A percentile compares a stretch with the other conserved stretches of the same genome.
These are phyloP conservation scores for Seladonia tumulorum DNA, from an alignment of 2,888 invertebrate species.

Conservation along the genomic window DNA sequence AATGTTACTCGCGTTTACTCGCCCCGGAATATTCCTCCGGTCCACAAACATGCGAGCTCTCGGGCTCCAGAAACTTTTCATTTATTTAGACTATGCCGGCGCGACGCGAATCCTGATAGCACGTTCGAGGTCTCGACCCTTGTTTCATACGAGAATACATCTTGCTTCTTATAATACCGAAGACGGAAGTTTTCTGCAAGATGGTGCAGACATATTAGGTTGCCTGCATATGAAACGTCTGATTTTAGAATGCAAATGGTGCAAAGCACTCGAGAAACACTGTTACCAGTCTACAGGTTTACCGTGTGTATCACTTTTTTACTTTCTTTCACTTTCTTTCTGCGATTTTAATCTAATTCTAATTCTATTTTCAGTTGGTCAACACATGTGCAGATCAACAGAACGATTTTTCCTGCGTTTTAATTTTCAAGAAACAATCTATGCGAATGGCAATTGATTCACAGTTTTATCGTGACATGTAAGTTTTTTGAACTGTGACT, in stretches of 20 bases:
- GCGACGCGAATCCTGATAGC: not conserved
- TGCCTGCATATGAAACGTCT: not conserved
- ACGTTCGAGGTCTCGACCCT: not conserved
- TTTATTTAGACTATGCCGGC: not conserved
- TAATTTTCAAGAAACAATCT: too few relatives aligned
- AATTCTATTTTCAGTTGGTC: too few relatives aligned
- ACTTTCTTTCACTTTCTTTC: too few relatives aligned
- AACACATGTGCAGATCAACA: too few relatives aligned
- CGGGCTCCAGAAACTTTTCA: not conserved
- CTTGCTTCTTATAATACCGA: not conserved
- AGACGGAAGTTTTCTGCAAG: not conserved
- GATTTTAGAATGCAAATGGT: not conserved
- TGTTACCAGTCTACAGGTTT: too few relatives aligned
- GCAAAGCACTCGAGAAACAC: too few relatives aligned
- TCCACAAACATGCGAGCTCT: not conserved
- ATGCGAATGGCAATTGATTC: too few relatives aligned
- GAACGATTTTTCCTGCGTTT: too few relatives aligned
- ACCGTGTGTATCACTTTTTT: too few relatives aligned
- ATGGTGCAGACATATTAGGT: not conserved
- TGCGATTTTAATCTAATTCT: too few relatives aligned
- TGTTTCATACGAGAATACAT: not conserved
- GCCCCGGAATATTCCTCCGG: not conserved
- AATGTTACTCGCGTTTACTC: not conserved
- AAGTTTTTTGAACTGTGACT: too few relatives aligned
- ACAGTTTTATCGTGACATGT: too few relatives aligned